Conservation (phyloP, 1,140 invertebrate genomes). For the Ctenoplectra terminalis region DNA sequence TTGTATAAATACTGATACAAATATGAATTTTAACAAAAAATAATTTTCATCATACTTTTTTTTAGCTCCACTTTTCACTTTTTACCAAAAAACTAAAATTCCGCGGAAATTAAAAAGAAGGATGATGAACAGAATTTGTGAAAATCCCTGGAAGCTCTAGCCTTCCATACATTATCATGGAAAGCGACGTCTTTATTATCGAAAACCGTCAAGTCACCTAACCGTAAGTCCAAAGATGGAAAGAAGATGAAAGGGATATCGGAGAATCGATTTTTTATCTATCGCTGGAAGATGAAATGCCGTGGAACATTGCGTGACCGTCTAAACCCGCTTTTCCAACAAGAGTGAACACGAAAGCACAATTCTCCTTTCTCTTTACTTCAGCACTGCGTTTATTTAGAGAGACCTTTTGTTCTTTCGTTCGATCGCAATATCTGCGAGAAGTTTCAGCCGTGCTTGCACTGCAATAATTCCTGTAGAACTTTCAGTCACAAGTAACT, state of each 20-base stretch:
- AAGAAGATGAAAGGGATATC: conserved; percentile 6
- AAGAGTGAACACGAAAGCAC: background rate
- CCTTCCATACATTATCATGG: conserved; percentile 14
- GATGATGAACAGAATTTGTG: background rate
- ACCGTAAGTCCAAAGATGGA: conserved; percentile 1
- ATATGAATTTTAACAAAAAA: too few species aligned
- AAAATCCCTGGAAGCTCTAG: background rate
- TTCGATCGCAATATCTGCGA: background rate
- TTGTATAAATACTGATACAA: too few species aligned
- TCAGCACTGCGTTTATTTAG: background rate
- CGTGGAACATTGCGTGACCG: conserved; percentile 1
- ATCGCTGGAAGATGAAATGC: conserved; percentile 22
- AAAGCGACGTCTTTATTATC: conserved; percentile 33
- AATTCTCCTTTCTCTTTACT: background rate
- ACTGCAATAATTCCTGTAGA: background rate
- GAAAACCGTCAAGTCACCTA: conserved; percentile 31
- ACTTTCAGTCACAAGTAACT: background rate
- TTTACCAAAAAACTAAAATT: background rate
- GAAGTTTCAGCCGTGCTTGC: background rate
- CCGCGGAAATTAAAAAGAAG: background rate
- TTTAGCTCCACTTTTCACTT: too few species aligned
- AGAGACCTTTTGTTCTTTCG: background rate
- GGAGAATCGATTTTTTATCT: conserved; percentile 33
- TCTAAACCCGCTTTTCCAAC: background rate
- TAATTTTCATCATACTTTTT: too few species aligned